Base-by-base conservation (phyloP, 2,888 invertebrate species). In the Thera britannica region DNA sequence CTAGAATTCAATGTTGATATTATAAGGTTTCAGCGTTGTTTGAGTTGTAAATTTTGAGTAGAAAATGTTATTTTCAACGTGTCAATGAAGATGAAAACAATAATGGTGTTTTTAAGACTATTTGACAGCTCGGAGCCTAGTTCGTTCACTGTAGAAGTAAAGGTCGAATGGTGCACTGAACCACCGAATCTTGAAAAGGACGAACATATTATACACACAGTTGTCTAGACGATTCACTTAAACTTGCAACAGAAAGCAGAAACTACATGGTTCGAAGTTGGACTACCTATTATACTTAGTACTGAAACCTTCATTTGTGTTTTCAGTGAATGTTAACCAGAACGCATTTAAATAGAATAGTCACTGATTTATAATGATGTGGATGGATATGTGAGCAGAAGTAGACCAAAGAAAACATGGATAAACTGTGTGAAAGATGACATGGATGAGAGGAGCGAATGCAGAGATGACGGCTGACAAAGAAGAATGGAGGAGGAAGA, bases 141-240 rank as follows among this genome's bases (percentile, higher is more conserved):
- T 72, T 73, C 75, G 75, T 77, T 74, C 75, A 75, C 71, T 74
- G 72, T 59, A 61, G 38, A 58, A 11, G 73, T 72, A 72, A 75
- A 81, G 83, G 84, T 80, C 85, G 82, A 82, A 84, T 83, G 71
- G 87, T 77, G 77, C 85, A 81, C 73, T 85, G 86, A 87, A 85
- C 88, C 79, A 77, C 67, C 62, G 71, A 79, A 83, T 79, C 77
- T 79, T 77, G 59, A 75, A 78, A 81, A 83, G 82, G 83, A 70
- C 83, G 71, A 78, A 76, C 75, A 72, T 62, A 75, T 75, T 76
- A 77, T 76, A 67, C 75, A 77, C 76, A 77, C 76, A 77, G 61
- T 77, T 75, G 83, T 83, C 83, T 83, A 82, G 84, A 83, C 81
- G 68, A 79, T 75, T 80, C 73, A 75, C 74, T 73, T 62, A 75